phyloP scores from a whole-genome alignment of 2,888 invertebrate genomes.

The Ochlodes sylvanus region DNA sequence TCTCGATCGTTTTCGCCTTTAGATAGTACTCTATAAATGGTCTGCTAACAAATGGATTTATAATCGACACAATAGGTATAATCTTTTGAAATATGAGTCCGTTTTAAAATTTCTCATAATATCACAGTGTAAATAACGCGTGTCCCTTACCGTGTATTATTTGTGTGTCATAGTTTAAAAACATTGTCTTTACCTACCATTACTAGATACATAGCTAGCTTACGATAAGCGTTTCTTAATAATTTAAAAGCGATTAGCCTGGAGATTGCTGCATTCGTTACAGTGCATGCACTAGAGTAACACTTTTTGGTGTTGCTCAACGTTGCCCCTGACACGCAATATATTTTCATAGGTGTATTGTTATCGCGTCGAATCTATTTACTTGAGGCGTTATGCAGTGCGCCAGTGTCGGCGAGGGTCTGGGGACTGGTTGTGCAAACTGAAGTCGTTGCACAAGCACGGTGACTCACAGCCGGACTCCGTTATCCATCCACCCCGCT shows the following conservation, averaged over 20 bases:
- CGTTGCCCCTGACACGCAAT: constrained; percentile 46
- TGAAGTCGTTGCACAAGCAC: constrained; percentile 71
- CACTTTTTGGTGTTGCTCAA: constrained; percentile 27
- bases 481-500: constrained; percentile 64
- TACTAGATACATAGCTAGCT: not conserved
- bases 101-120: not conserved
- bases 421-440: constrained; percentile 71
- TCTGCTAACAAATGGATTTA: constrained; percentile 10
- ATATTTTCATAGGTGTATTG: constrained; percentile 48
- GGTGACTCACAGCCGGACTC: constrained; percentile 72
- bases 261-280: constrained; percentile 23
- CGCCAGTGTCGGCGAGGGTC: constrained; percentile 52
- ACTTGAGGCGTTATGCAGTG: constrained; percentile 55
- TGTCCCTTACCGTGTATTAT: not conserved
- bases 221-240: constrained; percentile 17
- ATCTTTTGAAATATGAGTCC: not conserved
- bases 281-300: constrained; percentile 13
- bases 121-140: not conserved
- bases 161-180: not conserved
- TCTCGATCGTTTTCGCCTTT: constrained; percentile 26
- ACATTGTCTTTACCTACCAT: not conserved
- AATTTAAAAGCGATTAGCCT: constrained; percentile 13
- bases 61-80: constrained; percentile 2
- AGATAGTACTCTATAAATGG: constrained; percentile 24
- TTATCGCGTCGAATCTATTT: constrained; percentile 47